phyloP scores from a whole-genome alignment of 2,113 vertebrate species.

The Bos javanicus region DNA sequence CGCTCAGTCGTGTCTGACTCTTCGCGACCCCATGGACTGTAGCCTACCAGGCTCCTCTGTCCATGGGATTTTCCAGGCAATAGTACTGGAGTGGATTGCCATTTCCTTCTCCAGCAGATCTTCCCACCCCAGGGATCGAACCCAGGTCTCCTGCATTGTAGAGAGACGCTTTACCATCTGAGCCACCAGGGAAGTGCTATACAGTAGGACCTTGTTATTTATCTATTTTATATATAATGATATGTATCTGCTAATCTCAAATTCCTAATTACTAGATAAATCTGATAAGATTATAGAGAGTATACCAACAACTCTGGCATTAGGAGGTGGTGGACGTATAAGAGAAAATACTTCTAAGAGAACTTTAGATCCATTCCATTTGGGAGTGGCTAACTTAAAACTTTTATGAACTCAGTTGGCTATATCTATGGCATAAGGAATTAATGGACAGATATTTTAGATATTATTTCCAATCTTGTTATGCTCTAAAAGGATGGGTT shows the following conservation, averaged over 20 bases:
- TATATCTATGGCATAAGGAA: background rate
- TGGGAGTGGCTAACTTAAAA: background rate
- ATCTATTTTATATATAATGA: background rate
- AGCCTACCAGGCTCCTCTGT: no score
- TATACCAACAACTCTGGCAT: background rate
- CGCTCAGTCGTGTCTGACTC: no score
- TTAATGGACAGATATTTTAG: background rate
- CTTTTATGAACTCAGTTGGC: background rate
- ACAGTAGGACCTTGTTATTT: background rate
- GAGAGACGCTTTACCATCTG: no score
- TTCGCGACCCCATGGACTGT: no score
- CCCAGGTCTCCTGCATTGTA: no score
- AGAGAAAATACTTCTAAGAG: background rate
- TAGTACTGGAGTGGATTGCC: no score
- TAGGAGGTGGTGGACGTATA: background rate
- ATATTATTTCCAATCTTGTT: background rate
- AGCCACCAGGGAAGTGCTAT: background rate
- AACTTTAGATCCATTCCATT: background rate
- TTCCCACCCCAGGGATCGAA: no score
- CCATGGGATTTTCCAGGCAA: no score
- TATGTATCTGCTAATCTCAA: background rate
- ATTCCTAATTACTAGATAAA: background rate
- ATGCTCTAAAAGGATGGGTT: background rate
- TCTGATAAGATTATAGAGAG: background rate
- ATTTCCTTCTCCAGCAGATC: no score